Evolutionary conservation across 2,797 vertebrate genomes (phyloP).

Genomic region (Anomalospiza imberbis): DNA sequence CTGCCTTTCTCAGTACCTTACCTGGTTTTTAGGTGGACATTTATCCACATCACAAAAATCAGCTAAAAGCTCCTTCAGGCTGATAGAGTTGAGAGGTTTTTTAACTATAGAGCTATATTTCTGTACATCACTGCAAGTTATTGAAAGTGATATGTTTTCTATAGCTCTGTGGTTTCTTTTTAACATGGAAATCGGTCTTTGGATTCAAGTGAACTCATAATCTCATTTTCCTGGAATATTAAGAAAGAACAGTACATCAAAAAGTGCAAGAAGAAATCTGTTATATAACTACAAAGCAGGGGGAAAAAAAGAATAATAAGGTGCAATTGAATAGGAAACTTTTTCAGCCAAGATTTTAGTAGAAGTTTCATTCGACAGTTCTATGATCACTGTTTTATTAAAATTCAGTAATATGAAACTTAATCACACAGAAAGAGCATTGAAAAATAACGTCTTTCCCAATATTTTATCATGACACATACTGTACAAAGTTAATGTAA

Average conservation of each 20-base stretch:
- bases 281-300: neutral
- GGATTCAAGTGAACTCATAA: neutral
- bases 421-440: neutral
- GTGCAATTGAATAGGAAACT: neutral
- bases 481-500: neutral
- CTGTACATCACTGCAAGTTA: neutral
- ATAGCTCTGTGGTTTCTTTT: neutral
- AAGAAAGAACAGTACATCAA: neutral
- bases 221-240: neutral
- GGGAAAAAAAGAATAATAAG: neutral
- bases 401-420: neutral
- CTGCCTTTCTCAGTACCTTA: neutral
- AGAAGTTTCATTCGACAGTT: neutral
- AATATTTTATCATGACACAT: neutral
- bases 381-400: neutral
- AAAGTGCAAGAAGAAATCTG: neutral
- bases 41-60: neutral
- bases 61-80: neutral
- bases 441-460: neutral
- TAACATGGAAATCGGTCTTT: neutral
- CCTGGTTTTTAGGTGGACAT: neutral
- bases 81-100: accelerated
- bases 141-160: neutral
- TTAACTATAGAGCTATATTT: neutral
- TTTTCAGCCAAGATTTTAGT: neutral